Percentiles rank a stretch among this genome's conserved stretches.
Evolutionary conservation across 2,797 vertebrate species (phyloP).

Genomic region (Tapirus indicus): DNA sequence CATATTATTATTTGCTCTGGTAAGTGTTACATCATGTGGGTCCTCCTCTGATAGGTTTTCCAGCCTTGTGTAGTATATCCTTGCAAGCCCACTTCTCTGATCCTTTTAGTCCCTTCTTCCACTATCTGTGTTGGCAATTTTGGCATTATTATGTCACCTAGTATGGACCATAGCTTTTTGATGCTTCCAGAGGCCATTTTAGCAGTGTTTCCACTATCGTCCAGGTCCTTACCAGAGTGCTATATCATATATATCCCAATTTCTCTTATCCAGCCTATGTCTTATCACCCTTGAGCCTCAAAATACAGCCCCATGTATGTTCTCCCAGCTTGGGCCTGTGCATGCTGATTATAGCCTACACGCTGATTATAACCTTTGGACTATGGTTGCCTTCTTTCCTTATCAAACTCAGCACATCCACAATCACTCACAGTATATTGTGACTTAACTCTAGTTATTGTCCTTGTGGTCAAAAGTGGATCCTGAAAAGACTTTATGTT

Average conservation of each 20-base stretch:
- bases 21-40: background rate
- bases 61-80: background rate
- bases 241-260: background rate
- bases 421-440: background rate
- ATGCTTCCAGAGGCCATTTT: background rate
- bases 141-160: background rate
- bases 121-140: background rate
- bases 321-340: background rate
- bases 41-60: background rate
- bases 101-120: background rate
- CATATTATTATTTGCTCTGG: background rate
- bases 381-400: background rate
- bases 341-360: fast-evolving
- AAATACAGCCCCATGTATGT: background rate
- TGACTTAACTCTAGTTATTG: background rate
- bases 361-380: no score
- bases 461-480: background rate
- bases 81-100: background rate
- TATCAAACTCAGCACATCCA: background rate
- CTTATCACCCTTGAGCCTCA: background rate
- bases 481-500: background rate
- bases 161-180: background rate
- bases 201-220: background rate
- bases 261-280: background rate
- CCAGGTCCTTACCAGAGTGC: background rate